These are phyloP conservation scores for Hydriomena furcata DNA, from an alignment of 2,888 invertebrate genomes.

Conservation along the genomic window DNA sequence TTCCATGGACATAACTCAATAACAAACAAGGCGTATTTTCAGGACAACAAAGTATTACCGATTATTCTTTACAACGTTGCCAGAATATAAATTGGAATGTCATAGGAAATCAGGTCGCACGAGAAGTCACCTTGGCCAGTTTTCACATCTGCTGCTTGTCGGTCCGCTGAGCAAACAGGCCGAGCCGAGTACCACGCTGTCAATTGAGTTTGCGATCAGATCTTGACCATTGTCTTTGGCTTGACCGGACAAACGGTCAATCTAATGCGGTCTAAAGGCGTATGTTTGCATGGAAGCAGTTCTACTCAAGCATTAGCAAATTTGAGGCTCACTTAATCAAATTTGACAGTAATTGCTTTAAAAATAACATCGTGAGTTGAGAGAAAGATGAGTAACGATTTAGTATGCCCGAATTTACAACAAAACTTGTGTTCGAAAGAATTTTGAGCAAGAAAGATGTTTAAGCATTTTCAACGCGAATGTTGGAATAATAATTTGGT, in stretches of 20 bases:
- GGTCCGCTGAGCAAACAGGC: constrained; percentile 69
- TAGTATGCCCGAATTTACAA: too few species aligned
- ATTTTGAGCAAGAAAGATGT: neutral
- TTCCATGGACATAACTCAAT: too few species aligned
- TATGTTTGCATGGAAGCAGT: neutral
- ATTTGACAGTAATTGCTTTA: too few species aligned
- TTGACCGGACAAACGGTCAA: constrained; percentile 4
- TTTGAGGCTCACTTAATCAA: too few species aligned
- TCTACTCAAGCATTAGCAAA: too few species aligned
- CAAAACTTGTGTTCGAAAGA: too few species aligned
- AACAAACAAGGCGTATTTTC: too few species aligned
- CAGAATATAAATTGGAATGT: constrained; percentile 37
- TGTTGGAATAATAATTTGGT: too few species aligned
- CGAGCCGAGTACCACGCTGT: constrained; percentile 61
- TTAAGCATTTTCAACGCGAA: too few species aligned
- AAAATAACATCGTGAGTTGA: too few species aligned
- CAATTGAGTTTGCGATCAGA: constrained; percentile 45
- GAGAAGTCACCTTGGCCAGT: constrained; percentile 68
- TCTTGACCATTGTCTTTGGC: constrained; percentile 17
- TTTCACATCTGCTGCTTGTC: constrained; percentile 68
- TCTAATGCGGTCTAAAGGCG: neutral
- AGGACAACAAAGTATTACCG: too few species aligned
- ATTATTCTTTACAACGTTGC: constrained; percentile 31
- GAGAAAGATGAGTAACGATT: too few species aligned
- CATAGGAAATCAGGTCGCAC: constrained; percentile 43